Conservation (phyloP, 2,888 invertebrate genomes). For the Epinotia bilunana region DNA sequence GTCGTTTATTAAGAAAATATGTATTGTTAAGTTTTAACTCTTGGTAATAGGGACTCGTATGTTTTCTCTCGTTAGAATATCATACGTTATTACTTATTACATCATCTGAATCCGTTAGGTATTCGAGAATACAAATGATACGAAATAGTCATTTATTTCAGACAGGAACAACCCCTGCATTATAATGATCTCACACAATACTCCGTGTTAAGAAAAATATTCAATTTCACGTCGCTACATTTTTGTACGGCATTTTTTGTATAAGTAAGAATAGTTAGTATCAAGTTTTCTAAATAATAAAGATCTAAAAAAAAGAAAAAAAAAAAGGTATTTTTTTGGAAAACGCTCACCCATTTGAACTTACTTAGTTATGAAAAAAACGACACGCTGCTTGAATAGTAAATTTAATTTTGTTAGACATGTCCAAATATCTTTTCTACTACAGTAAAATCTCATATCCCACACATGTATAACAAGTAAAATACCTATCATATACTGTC, state of each 20-base stretch:
- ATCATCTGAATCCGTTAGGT: neutral
- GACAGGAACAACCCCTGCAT: conserved; percentile 25
- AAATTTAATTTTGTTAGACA: too few species aligned
- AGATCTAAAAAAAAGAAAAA: too few species aligned
- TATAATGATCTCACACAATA: conserved; percentile 25
- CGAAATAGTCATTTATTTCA: conserved; percentile 48
- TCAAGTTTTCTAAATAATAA: too few species aligned
- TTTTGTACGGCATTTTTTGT: too few species aligned
- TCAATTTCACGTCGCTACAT: too few species aligned
- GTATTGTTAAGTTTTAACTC: neutral
- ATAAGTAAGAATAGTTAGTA: too few species aligned
- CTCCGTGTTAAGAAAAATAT: neutral
- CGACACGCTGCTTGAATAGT: too few species aligned
- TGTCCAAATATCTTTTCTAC: neutral
- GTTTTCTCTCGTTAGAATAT: too few species aligned
- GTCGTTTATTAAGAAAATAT: neutral
- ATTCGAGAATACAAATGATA: neutral
- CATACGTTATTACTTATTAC: too few species aligned
- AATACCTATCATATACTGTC: neutral
- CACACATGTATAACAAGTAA: neutral
- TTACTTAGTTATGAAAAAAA: too few species aligned
- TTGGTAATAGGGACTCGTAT: neutral
- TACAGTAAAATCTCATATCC: neutral
- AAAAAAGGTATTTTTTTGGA: too few species aligned
- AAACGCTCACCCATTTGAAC: too few species aligned